Base-by-base conservation (phyloP, 2,888 invertebrate genomes). In the Peribatodes rhomboidaria region DNA sequence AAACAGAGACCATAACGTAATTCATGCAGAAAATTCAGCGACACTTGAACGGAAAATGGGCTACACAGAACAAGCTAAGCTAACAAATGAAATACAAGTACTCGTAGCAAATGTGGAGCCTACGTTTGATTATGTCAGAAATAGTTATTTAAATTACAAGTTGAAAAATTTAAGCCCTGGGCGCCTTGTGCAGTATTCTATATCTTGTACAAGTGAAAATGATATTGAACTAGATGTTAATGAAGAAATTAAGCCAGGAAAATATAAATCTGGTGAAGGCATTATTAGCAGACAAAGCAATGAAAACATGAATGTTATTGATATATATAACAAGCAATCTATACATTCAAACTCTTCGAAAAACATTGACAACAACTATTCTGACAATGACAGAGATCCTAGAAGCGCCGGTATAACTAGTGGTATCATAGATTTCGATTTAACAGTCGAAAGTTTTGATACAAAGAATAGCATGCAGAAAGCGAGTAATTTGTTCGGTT, bases 121-220 rank as follows among this genome's bases (percentile, higher is more conserved):
- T 7, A 68, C 78, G 46, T 83, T 85, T 67, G 80, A 86, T 56
- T 79, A 77, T 54, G 73, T 83, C 1, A 85, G 70, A 78, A 85
- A 60, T 61, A 79, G 70, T 59, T 89, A 90, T 70, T 67, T 83
- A 22, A 81, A 83, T 71, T 84, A 87, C 67, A 91, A 90, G 81
- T 72, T 86, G 52, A 83, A 86, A 67, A 74, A 75, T 58, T 76
- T 91, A 10, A 75, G 82, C 50, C 71, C 70, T 16, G 80, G 87
- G 18, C 78, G 67, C 47, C 62, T 89, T 44, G 86, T 91, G 72
- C 83, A 85, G 52, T 75, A 78, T 70, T 88, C 89, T 7, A 81
- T 89, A 67, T 74, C 84, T 11, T 53, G 69, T 31, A 20, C 68
- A 11, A 74, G 66, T 46, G 75, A 75, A 33, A 69, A 65, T 39